Evolutionary conservation across 2,888 invertebrate species (phyloP).

Genomic region (Calephelis perditalis): DNA sequence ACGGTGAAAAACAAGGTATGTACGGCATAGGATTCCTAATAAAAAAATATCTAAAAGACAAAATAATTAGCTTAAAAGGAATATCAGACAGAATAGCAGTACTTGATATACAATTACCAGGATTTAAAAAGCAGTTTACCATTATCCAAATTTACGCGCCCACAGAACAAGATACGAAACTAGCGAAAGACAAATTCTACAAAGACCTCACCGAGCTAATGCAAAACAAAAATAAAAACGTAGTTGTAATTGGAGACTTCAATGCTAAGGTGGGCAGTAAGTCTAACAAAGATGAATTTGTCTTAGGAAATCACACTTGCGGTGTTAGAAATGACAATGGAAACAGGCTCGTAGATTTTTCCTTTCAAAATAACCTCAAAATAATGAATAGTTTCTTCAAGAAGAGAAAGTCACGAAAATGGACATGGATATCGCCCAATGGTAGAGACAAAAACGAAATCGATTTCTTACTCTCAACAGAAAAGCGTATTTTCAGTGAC

Average conservation of each 20-base stretch:
- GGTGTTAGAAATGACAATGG: not conserved
- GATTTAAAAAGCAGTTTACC: constrained; percentile 11
- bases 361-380: constrained; percentile 20
- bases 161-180: constrained; percentile 4
- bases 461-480: too few species aligned
- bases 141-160: constrained; percentile 16
- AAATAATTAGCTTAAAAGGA: constrained; percentile 24
- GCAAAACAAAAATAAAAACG: constrained; percentile 14
- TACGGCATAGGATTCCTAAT: constrained; percentile 25
- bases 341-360: constrained; percentile 16
- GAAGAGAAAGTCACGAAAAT: constrained; percentile 20
- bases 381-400: constrained; percentile 22
- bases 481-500: too few species aligned
- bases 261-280: too few species aligned
- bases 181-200: constrained; percentile 20
- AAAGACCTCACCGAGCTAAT: constrained; percentile 7
- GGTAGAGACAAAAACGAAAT: constrained; percentile 21
- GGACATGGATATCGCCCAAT: constrained; percentile 23
- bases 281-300: too few species aligned
- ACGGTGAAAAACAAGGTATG: constrained; percentile 20
- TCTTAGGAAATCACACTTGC: too few species aligned
- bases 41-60: constrained; percentile 25
- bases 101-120: constrained; percentile 23
- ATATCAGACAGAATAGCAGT: constrained; percentile 26
- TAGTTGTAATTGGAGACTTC: not conserved